Base-by-base conservation (phyloP, 2,797 vertebrate species). In the Scomberomorus guttatus region DNA sequence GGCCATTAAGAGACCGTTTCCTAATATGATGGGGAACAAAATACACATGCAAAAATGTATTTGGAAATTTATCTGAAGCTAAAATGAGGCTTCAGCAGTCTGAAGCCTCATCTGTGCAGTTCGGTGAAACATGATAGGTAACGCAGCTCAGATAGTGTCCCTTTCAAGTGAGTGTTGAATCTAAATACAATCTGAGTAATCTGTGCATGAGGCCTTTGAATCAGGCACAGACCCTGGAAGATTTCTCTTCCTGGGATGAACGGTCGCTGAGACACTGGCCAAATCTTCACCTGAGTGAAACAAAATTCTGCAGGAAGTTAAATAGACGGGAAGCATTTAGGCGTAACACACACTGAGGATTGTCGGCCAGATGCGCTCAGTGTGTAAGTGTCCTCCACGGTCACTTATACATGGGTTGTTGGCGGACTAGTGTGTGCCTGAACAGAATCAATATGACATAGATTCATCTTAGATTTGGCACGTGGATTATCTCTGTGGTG, bases 381-480 rank as follows among this genome's bases (percentile, higher is more conserved):
- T 81, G 82, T 64, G 55, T 58, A 73, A 86, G 87, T 82, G 77
- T 84, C 75, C 64, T 87, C 87, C 78, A 81, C 0, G 66, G 65
- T 83, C 55, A 22, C 72, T 90, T 89, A 87, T 89, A 84, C 87
- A 57, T 66, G 75, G 82, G 27, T 71, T 90, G 78, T 83, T 91
- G 81, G 78, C 27, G 22, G 78, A 81, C 72, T 37, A 74, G 79
- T 66, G 77, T 59, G 5, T 52, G 4, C 29, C 60, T 10, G 59
- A 57, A 79, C 70, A 82, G 24, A 83, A 92, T 91, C 87, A 81
- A 89, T 89, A 85, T 77, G 55, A 82, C 72, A 87, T 62, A 77
- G 86, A 89, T 87, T 87, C 46, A 80, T 87, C 56, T 90, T 78
- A 77, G 84, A 88, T 80, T 72, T 88, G 89, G 58, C 84, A 75